A percentile compares a stretch with the other conserved stretches of the same genome.
phyloP scores from a whole-genome alignment of 2,113 vertebrate species.

The Meleagris gallopavo region DNA sequence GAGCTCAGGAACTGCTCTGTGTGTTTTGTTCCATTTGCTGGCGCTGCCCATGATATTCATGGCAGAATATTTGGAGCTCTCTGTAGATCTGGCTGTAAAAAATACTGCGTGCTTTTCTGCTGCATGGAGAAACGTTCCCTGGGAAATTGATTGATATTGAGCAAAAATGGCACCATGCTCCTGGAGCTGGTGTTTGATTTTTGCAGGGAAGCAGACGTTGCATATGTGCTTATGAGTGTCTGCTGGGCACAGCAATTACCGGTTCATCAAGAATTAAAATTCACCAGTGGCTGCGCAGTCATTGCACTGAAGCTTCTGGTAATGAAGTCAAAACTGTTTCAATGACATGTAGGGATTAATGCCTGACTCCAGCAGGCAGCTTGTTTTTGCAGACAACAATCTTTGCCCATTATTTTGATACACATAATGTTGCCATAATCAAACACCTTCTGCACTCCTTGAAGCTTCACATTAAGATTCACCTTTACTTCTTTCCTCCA shows the following conservation, averaged over 20 bases:
- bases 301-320: not conserved
- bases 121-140: not conserved
- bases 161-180: not conserved
- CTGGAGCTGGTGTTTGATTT: not conserved
- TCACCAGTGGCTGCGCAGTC: not conserved
- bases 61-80: not conserved
- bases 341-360: not conserved
- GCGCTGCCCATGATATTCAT: not conserved
- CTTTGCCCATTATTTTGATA: not conserved
- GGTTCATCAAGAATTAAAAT: slow-evolving; percentile 48
- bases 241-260: slow-evolving; percentile 1
- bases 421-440: fast-evolving
- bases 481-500: not conserved
- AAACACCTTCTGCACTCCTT: not conserved
- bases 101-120: not conserved
- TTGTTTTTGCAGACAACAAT: not conserved
- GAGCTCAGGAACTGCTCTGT: not conserved
- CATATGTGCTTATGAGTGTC: not conserved
- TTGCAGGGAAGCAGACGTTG: not conserved
- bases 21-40: not conserved
- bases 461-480: not conserved
- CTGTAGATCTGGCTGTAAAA: not conserved
- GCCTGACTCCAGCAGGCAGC: not conserved
- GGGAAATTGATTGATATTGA: not conserved
- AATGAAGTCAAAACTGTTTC: not conserved